Percentiles rank a stretch among this genome's conserved stretches.
Conservation (phyloP, 2,888 invertebrate species). For the Dicyrtomina minuta region DNA sequence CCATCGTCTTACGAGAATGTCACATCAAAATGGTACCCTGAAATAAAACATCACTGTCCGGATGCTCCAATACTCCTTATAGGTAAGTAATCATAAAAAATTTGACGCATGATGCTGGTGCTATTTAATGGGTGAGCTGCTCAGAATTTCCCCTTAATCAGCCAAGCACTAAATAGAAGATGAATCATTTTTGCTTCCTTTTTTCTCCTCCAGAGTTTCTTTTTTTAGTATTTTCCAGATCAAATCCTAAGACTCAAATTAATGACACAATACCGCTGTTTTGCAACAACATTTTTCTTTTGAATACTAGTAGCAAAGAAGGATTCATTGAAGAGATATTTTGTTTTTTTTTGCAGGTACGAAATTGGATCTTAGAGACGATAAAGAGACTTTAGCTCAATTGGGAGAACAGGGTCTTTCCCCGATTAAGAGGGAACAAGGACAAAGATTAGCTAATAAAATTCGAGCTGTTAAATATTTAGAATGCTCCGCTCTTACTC, state of each 20-base stretch:
- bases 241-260: no score
- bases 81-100: constrained; percentile 70
- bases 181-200: not conserved
- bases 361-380: constrained; percentile 97
- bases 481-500: constrained; percentile 99
- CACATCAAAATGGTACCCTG: constrained; percentile 99
- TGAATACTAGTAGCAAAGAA: not conserved
- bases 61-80: constrained; percentile 98
- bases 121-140: not conserved
- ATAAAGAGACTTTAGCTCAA: constrained; percentile 88
- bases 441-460: constrained; percentile 97
- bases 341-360: constrained; percentile 68
- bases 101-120: no score
- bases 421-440: constrained; percentile 78
- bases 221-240: no score
- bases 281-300: no score
- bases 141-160: not conserved
- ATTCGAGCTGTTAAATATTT: constrained; percentile 98
- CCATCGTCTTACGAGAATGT: constrained; percentile 99
- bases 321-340: not conserved
- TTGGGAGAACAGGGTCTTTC: constrained; percentile 92
- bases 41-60: constrained; percentile 99
- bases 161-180: not conserved
- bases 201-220: no score
- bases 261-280: no score